These are phyloP conservation scores for Zootoca vivipara DNA, from an alignment of 2,113 vertebrate genomes.

Conservation along the genomic window DNA sequence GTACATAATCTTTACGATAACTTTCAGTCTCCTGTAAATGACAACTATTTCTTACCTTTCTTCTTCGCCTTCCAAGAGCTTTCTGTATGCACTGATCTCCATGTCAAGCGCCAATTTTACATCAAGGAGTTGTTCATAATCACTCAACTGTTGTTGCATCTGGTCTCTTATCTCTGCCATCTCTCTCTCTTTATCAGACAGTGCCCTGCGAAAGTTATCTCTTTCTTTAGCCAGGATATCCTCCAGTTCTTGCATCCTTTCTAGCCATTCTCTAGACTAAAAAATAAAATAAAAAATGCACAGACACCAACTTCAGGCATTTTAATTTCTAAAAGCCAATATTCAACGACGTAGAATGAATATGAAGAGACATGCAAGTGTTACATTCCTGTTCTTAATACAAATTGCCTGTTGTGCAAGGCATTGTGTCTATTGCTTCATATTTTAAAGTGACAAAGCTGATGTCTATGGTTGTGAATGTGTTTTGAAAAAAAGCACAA, in stretches of 20 bases:
- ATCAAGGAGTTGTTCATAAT: slow-evolving; percentile 90
- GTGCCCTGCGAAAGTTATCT: slow-evolving; percentile 73
- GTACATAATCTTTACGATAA: neutral
- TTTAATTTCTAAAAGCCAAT: neutral
- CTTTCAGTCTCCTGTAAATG: neutral
- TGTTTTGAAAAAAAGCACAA: neutral
- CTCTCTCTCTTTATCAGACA: slow-evolving; percentile 84
- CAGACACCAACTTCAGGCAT: neutral
- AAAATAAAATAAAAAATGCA: slow-evolving; percentile 62
- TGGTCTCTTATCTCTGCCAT: slow-evolving; percentile 78
- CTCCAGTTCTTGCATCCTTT: slow-evolving; percentile 85
- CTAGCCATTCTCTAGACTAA: slow-evolving; percentile 84
- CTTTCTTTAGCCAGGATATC: slow-evolving; percentile 80
- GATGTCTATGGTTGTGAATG: neutral
- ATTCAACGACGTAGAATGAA: neutral
- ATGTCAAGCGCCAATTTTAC: slow-evolving; percentile 92
- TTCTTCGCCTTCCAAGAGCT: slow-evolving; percentile 91
- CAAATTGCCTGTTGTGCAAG: neutral
- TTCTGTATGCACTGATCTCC: slow-evolving; percentile 92
- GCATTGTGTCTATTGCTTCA: neutral
- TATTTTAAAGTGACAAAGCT: neutral
- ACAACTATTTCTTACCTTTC: slow-evolving; percentile 78
- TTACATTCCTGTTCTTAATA: neutral
- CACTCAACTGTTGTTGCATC: slow-evolving; percentile 86
- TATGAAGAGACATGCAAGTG: neutral